These are phyloP conservation scores for Meghimatium bilineatum DNA, from an alignment of 2,888 invertebrate species.

Conservation along the genomic window DNA sequence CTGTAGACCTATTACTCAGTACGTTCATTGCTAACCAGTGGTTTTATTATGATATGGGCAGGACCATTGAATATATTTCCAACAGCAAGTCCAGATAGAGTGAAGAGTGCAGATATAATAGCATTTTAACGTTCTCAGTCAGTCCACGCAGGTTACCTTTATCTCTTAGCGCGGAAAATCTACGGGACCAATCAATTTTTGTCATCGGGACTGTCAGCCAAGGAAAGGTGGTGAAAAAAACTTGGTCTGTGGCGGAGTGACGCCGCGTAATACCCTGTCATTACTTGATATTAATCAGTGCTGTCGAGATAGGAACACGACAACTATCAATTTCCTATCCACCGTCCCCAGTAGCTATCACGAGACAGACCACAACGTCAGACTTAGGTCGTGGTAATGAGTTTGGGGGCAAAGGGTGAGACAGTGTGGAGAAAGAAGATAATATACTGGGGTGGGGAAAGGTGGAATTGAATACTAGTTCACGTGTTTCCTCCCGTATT, in stretches of 20 bases:
- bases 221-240: background rate
- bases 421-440: background rate
- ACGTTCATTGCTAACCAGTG: no score
- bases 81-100: no score
- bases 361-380: background rate
- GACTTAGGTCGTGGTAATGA: background rate
- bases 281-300: conserved; percentile 11
- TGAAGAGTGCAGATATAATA: no score
- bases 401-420: background rate
- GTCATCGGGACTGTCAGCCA: no score
- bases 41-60: no score
- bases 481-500: background rate
- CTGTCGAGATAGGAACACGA: background rate
- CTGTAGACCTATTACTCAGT: no score
- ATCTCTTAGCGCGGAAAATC: background rate
- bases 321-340: background rate
- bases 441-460: background rate
- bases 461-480: background rate
- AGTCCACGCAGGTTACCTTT: background rate
- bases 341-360: background rate
- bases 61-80: no score
- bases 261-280: background rate
- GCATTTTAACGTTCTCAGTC: no score
- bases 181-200: background rate
- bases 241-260: background rate